These are phyloP conservation scores for Yponomeuta evonymella DNA, from an alignment of 2,888 invertebrate species.

Conservation along the genomic window DNA sequence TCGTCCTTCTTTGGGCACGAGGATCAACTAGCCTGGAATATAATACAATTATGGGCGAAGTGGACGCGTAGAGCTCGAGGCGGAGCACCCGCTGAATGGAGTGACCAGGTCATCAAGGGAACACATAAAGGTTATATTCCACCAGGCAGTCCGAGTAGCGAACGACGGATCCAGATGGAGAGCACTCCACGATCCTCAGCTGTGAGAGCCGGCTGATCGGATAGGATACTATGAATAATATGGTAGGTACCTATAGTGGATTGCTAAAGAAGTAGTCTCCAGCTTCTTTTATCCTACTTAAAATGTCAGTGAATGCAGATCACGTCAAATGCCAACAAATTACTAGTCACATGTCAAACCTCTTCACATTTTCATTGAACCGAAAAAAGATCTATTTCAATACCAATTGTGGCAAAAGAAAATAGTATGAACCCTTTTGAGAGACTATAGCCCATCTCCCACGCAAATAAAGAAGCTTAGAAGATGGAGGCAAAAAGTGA, in stretches of 20 bases:
- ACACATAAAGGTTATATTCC: too few relatives aligned
- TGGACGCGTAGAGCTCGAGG: too few relatives aligned
- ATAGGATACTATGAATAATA: not conserved
- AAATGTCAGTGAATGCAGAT: not conserved
- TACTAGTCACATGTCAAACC: constrained; percentile 1
- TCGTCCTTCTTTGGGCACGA: too few relatives aligned
- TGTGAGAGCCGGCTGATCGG: too few relatives aligned
- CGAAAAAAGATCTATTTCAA: not conserved
- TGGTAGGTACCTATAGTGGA: not conserved
- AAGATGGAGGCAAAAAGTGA: not conserved
- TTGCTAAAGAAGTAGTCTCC: not conserved
- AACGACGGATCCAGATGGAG: too few relatives aligned
- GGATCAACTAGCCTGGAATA: too few relatives aligned
- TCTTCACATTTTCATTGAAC: not conserved
- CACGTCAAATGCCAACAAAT: not conserved
- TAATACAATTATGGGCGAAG: too few relatives aligned
- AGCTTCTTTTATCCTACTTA: not conserved
- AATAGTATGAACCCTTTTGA: not conserved
- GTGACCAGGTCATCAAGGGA: too few relatives aligned
- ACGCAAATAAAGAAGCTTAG: not conserved
- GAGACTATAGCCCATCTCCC: constrained; percentile 1
- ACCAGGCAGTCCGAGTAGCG: too few relatives aligned
- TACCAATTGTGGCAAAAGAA: not conserved
- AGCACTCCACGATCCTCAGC: too few relatives aligned
- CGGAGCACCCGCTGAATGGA: too few relatives aligned